Conservation (phyloP, 2,888 invertebrate species). For the Ophion costatus region DNA sequence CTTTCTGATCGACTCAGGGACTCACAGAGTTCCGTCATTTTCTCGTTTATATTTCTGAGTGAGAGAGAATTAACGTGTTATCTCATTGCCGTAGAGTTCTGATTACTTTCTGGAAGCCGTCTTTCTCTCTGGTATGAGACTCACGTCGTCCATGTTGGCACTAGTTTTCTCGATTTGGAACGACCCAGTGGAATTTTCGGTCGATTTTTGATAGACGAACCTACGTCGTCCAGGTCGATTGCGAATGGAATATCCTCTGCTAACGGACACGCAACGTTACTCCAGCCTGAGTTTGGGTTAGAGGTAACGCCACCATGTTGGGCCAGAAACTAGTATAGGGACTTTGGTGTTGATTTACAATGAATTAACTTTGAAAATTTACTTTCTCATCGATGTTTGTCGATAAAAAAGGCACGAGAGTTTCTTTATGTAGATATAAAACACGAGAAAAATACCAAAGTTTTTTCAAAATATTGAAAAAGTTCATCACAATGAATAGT, state of each 20-base stretch:
- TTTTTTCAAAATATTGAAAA: no score
- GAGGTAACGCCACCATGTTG: no score
- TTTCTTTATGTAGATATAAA: no score
- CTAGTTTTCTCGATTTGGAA: conserved; percentile 56
- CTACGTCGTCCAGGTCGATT: conserved; percentile 85
- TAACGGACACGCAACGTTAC: conserved; percentile 12
- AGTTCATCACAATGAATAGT: no score
- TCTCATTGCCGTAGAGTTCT: neutral
- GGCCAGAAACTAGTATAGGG: no score
- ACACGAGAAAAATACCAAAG: no score
- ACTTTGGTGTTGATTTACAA: no score
- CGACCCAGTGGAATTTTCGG: conserved; percentile 80
- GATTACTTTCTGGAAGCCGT: neutral
- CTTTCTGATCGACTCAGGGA: conserved; percentile 79
- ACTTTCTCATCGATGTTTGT: no score
- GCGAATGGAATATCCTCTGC: conserved; percentile 85
- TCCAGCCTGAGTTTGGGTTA: neutral
- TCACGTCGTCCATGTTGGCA: conserved; percentile 65
- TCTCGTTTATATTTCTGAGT: conserved; percentile 74
- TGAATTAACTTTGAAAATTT: no score
- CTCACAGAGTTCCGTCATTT: conserved; percentile 81
- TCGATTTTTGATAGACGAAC: conserved; percentile 84
- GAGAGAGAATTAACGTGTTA: neutral
- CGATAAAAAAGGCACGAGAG: no score
- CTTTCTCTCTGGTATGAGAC: conserved; percentile 32